These are phyloP conservation scores for Dallia pectoralis DNA, from an alignment of 2,797 vertebrate genomes.

Conservation along the genomic window DNA sequence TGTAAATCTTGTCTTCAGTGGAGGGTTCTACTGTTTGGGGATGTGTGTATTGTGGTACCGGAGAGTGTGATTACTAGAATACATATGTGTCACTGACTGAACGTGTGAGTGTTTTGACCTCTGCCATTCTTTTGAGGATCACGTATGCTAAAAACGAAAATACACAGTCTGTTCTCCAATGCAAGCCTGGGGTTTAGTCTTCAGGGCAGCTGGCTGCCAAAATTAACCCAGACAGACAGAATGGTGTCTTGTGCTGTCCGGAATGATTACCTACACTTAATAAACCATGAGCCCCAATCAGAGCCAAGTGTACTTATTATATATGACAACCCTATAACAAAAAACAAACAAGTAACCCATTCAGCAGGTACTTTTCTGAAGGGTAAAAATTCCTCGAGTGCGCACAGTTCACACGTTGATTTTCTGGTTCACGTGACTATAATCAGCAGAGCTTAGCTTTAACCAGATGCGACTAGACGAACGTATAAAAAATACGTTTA, in stretches of 20 bases:
- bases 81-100: too few relatives aligned
- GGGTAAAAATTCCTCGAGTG: neutral
- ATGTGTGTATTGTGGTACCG: too few relatives aligned
- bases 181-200: neutral
- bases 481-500: neutral
- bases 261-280: neutral
- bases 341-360: neutral
- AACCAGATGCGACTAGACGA: neutral
- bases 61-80: too few relatives aligned
- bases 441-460: neutral
- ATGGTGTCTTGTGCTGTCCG: neutral
- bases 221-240: slow-evolving; percentile 59
- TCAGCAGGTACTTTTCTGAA: neutral
- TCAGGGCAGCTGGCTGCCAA: slow-evolving; percentile 65
- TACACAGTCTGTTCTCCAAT: neutral
- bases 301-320: neutral
- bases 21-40: too few relatives aligned
- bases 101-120: neutral
- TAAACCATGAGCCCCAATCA: neutral
- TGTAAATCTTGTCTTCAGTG: too few relatives aligned
- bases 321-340: neutral
- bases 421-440: neutral
- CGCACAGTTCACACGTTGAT: neutral
- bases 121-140: neutral
- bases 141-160: slow-evolving; percentile 8